Conservation (phyloP, 2,797 vertebrate genomes). For the Catamblyrhynchus diadema region DNA sequence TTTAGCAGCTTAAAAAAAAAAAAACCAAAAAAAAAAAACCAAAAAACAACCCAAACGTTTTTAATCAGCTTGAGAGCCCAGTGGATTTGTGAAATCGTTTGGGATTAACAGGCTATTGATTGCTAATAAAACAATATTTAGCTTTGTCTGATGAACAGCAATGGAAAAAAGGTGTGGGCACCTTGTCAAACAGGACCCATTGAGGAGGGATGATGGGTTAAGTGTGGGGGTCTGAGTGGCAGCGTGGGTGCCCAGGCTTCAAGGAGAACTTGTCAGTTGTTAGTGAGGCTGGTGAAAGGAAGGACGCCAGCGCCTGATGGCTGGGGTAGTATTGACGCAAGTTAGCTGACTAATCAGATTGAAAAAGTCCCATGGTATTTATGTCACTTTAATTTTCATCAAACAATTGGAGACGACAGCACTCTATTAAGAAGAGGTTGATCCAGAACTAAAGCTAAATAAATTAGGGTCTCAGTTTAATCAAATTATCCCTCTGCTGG, state of each 20-base stretch:
- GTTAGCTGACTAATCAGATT: slow-evolving; percentile 87
- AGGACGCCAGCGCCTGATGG: slow-evolving; percentile 81
- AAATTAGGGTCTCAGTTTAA: slow-evolving; percentile 89
- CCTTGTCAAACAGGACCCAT: slow-evolving; percentile 82
- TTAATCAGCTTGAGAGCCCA: slow-evolving; percentile 77
- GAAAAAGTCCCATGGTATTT: slow-evolving; percentile 85
- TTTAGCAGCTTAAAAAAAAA: slow-evolving; percentile 58
- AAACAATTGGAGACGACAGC: slow-evolving; percentile 84
- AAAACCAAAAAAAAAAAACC: neutral
- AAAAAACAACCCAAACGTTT: neutral
- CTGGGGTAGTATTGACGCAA: slow-evolving; percentile 82
- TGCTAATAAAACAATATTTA: slow-evolving; percentile 90
- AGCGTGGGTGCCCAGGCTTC: slow-evolving; percentile 79
- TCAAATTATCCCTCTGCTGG: slow-evolving; percentile 83
- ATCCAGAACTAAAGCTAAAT: slow-evolving; percentile 91
- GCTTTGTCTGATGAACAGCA: slow-evolving; percentile 78
- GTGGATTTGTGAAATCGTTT: slow-evolving; percentile 81
- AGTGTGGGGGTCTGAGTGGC: slow-evolving; percentile 77
- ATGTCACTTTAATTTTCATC: slow-evolving; percentile 90
- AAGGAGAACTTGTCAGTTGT: slow-evolving; percentile 80
- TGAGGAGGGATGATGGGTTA: slow-evolving; percentile 82
- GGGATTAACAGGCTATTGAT: slow-evolving; percentile 85
- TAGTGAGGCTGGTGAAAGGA: slow-evolving; percentile 75
- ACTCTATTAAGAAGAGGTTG: slow-evolving; percentile 82
- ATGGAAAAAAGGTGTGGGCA: slow-evolving; percentile 80